Base-by-base conservation (phyloP, 1,140 invertebrate species). In the Bombus breviceps region DNA sequence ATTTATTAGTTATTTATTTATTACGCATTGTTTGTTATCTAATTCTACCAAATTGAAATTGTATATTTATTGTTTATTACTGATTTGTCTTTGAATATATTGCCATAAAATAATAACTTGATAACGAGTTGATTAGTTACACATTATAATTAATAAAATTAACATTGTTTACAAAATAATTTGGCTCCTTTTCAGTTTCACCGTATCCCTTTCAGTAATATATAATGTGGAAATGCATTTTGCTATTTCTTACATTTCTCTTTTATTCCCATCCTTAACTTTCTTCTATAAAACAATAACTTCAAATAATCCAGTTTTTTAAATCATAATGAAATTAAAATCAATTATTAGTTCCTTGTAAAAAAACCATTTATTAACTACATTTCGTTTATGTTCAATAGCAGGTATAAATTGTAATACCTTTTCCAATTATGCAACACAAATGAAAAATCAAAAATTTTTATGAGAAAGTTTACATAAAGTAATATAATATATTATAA, bases 11-110 rank as follows among this genome's bases (percentile, higher is more conserved):
- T 72, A 82, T 89, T n/a, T 74, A 74, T 74, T 53, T 85, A 86
- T 86, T 77, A 80, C 87, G 78, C 90, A 84, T 88, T 88, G 87
- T 78, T 90, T 89, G 87, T 78, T 90, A 74, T 83, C 87, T 86
- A 88, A 87, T 88, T 87, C 41, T 68, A 71, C 84, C 39, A 86
- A 59, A 68, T 69, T 83, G 39, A 81, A 87, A 84, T 77, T 86
- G 69, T 91, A 86, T 83, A 83, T 83, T 81, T 81, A 83, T 85
- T 87, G 86, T 89, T 89, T 80, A 86, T 88, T 78, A 68, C 34
- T 47, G n/a, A 34, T 43, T 79, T 83, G 28, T 73, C 86, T 81
- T 68, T 83, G 80, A 80, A 73, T 53, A 84, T 88, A 69, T 79
- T 85, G 77, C 72, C 73, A 53, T 62, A 68, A 86, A 90, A 83